These are phyloP conservation scores for Drosophila simulans DNA, from an alignment of 1,140 invertebrate species.

Conservation along the genomic window DNA sequence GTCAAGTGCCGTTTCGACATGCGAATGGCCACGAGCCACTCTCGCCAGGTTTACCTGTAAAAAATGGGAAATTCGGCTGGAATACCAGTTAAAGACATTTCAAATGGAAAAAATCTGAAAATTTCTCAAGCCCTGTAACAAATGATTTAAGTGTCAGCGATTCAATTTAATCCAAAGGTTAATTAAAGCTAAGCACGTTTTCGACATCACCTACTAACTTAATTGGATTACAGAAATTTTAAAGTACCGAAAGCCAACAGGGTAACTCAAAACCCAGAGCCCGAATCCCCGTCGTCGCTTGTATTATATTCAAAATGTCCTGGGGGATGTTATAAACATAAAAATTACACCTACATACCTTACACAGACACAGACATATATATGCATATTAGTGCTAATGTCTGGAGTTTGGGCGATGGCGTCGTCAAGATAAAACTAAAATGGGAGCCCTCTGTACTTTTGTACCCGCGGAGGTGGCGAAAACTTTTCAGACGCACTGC, in stretches of 20 bases:
- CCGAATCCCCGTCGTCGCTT: not conserved
- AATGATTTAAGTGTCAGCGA: not conserved
- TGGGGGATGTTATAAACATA: slow-evolving; percentile 57
- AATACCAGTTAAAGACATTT: not conserved
- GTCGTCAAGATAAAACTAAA: slow-evolving; percentile 45
- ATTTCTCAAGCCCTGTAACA: not conserved
- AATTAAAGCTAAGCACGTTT: not conserved
- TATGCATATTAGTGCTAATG: slow-evolving; percentile 66
- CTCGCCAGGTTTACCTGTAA: slow-evolving; percentile 4
- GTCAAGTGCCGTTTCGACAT: slow-evolving; percentile 23
- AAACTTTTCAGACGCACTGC: slow-evolving; percentile 71
- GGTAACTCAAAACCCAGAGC: not conserved
- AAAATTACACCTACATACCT: slow-evolving; percentile 55
- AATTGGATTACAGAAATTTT: not conserved
- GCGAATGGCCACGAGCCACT: slow-evolving; percentile 9
- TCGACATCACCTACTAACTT: not conserved
- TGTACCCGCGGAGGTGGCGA: not conserved
- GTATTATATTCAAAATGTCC: slow-evolving; percentile 21
- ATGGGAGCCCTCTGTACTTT: not conserved
- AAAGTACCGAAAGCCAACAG: not conserved
- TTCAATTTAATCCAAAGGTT: not conserved
- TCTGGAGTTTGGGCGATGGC: slow-evolving; percentile 25
- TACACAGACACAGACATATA: slow-evolving; percentile 38
- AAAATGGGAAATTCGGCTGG: not conserved
- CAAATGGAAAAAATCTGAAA: too few species aligned